Conservation (phyloP, 2,113 vertebrate species). For the Phoxinus phoxinus region DNA sequence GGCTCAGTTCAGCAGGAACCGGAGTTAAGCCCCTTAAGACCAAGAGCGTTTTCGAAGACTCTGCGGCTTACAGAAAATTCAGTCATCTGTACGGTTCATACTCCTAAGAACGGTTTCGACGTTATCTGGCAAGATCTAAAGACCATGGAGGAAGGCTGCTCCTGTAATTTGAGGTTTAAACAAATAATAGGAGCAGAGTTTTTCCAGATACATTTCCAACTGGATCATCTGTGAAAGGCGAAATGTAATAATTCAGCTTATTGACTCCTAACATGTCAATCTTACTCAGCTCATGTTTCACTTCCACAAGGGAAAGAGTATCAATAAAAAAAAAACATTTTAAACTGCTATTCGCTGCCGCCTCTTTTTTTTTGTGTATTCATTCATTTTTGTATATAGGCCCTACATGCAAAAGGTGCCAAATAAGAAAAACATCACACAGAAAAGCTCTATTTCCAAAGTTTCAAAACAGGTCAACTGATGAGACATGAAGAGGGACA, state of each 20-base stretch:
- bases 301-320: not conserved
- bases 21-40: slow-evolving; percentile 81
- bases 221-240: not conserved
- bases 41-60: slow-evolving; percentile 3
- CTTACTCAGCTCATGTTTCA: slow-evolving; percentile 17
- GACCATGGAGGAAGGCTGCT: slow-evolving; percentile 75
- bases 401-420: not conserved
- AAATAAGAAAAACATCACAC: not conserved
- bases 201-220: slow-evolving; percentile 70
- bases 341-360: not conserved
- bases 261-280: slow-evolving; percentile 29
- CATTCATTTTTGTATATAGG: not conserved
- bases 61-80: slow-evolving; percentile 19
- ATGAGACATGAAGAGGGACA: slow-evolving; percentile 10
- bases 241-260: slow-evolving; percentile 41
- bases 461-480: slow-evolving; percentile 5
- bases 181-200: slow-evolving; percentile 75
- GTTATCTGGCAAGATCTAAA: slow-evolving; percentile 25
- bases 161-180: slow-evolving; percentile 69
- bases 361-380: not conserved
- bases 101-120: not conserved
- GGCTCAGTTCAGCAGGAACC: slow-evolving; percentile 89
- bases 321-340: not conserved
- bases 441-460: not conserved
- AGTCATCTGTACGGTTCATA: slow-evolving; percentile 5